These are phyloP conservation scores for Oxytorus armatus DNA, from an alignment of 2,888 invertebrate species.

Conservation along the genomic window DNA sequence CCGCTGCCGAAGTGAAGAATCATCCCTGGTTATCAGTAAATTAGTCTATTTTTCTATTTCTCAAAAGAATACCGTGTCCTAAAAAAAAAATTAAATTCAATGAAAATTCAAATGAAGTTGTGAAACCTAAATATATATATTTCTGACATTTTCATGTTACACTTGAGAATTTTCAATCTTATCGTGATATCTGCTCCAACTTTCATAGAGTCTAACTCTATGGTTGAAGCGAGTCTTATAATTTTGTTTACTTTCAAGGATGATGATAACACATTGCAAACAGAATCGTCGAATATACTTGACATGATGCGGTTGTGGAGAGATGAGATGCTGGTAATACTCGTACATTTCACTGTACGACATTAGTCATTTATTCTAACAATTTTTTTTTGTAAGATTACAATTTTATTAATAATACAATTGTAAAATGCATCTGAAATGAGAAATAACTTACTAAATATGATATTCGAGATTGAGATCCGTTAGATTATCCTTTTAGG, in stretches of 20 bases:
- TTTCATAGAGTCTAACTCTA: not conserved
- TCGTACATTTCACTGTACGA: no score
- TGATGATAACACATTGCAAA: constrained; percentile 47
- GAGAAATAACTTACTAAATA: not conserved
- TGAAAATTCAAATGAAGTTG: no score
- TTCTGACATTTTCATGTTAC: no score
- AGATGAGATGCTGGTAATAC: constrained; percentile 80
- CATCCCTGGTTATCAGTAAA: constrained; percentile 84
- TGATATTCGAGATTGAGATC: not conserved
- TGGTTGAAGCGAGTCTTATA: not conserved
- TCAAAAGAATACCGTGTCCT: no score
- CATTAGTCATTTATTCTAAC: no score
- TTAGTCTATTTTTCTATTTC: not conserved
- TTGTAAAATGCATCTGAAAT: no score
- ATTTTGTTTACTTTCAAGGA: constrained; percentile 55
- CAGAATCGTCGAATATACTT: constrained; percentile 81
- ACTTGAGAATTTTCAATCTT: not conserved
- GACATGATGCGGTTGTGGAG: constrained; percentile 84
- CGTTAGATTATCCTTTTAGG: constrained; percentile 36
- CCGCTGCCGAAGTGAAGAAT: constrained; percentile 85
- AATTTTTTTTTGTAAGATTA: not conserved
- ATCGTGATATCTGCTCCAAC: not conserved
- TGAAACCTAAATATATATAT: no score
- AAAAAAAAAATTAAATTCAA: no score
- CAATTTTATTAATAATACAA: no score